A percentile compares a stretch with the other conserved stretches of the same genome.
These are phyloP conservation scores for Taeniopygia guttata DNA, from an alignment of 2,797 vertebrate species.

Conservation along the genomic window DNA sequence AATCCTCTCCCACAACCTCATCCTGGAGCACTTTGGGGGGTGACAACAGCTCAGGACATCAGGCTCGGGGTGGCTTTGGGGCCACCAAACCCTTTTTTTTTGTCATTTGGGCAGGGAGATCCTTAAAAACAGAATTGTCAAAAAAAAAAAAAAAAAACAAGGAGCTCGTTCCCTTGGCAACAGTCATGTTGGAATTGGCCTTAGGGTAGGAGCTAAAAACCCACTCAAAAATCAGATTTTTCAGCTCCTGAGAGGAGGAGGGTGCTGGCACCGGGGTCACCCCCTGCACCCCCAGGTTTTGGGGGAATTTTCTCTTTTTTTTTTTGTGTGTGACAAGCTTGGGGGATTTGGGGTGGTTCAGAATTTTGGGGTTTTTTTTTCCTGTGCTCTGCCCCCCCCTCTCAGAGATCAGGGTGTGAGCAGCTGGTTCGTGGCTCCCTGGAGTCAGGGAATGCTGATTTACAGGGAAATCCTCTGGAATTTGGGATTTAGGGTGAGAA, in stretches of 20 bases:
- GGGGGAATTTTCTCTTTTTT: too few relatives aligned
- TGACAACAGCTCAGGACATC: accelerated
- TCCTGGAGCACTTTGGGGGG: neutral
- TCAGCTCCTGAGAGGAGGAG: neutral
- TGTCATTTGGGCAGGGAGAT: conserved; percentile 41
- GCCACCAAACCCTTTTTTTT: neutral
- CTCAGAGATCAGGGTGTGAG: accelerated
- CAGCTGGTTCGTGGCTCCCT: accelerated
- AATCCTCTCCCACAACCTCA: neutral
- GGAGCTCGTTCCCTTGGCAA: conserved; percentile 59
- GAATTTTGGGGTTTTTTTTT: too few relatives aligned
- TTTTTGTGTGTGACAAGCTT: too few relatives aligned
- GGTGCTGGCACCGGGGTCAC: neutral
- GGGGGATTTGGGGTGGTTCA: too few relatives aligned
- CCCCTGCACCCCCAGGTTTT: accelerated
- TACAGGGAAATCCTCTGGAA: neutral
- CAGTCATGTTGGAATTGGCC: conserved; percentile 41
- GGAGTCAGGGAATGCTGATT: accelerated
- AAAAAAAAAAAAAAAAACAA: too few relatives aligned
- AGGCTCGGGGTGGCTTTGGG: neutral
- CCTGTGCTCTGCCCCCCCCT: too few relatives aligned
- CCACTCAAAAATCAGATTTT: neutral
- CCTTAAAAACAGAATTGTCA: conserved; percentile 55
- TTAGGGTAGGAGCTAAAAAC: conserved; percentile 38
- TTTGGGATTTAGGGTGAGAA: neutral